Base-by-base conservation (phyloP, 2,888 invertebrate species). In the Malachius bipustulatus region DNA sequence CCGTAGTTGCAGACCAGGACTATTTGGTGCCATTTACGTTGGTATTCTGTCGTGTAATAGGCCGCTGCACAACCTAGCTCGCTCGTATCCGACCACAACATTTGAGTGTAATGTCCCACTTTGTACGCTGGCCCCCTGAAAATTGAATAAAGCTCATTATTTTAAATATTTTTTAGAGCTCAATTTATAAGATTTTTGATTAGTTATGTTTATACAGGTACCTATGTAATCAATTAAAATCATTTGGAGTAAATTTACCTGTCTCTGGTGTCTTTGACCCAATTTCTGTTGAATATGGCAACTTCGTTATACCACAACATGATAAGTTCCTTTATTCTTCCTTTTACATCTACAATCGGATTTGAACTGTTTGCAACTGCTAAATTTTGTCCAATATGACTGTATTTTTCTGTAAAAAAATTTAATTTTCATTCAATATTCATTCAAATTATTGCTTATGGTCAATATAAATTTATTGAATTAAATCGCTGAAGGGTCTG, bases 51-150 rank as follows among this genome's bases (percentile, higher is more conserved):
- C 10, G 54, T 54, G 40, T 57, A 62, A 26, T 47, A 53, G 12
- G 51, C 44, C 9, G 51, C 40, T 2, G 55, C 60, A 41, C 62
- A 62, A 14, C 62, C 62, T 16, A 62, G 40, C 29, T 52, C 49
- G 9, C 47, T 42, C 3, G 55, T 56, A n/a, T 57, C 51, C 0
- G 58, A 56, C 62, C 62, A 62, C 3, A 60, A 32, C 48, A 62
- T 48, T 40, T 60, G 59, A 0, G 61, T 60, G 40, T 61, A 62
- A 39, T 62, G 62, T 2, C 61, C 62, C 3, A 57, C 51, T 37
- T 49, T 49, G 8, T 47, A 26, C 14, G 44, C 40, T 2, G 48
- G 46, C 9, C 48, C 50, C 35, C 56, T 54, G 26, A 31, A 51
- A 51, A 14, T 35, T 8, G 24, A 19, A 19, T 8, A 19, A 6